phyloP scores from a whole-genome alignment of 2,113 vertebrate species.

The Tachysurus vachellii region DNA sequence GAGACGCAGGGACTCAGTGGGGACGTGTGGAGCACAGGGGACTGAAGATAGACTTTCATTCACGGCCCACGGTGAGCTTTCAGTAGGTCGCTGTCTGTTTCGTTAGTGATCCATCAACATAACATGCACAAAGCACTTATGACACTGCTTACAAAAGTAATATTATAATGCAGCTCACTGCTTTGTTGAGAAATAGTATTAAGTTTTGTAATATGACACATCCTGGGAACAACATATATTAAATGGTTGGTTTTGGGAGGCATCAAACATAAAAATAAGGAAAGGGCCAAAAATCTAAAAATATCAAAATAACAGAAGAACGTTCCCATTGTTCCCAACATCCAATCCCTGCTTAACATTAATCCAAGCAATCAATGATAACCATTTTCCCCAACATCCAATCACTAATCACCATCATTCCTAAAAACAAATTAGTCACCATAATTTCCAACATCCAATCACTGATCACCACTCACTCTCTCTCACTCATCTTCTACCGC shows the following conservation, averaged over 20 bases:
- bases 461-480: neutral
- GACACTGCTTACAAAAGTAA: neutral
- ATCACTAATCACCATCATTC: neutral
- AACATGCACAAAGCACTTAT: neutral
- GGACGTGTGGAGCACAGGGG: conserved; percentile 11
- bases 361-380: neutral
- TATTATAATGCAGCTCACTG: neutral
- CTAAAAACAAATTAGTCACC: neutral
- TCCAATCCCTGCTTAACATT: neutral
- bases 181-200: neutral
- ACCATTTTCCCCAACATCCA: neutral
- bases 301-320: neutral
- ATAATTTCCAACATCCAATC: neutral
- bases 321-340: neutral
- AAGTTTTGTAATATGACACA: neutral
- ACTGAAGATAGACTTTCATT: conserved; percentile 39
- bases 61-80: neutral
- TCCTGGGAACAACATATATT: neutral
- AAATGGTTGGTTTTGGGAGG: neutral
- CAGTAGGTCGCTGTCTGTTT: neutral
- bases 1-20: conserved; percentile 14
- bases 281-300: neutral
- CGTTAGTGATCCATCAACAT: neutral
- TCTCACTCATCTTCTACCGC: too few species aligned
- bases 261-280: neutral